Evolutionary conservation across 1,140 invertebrate genomes (phyloP).

Genomic region (Drosophila navojoa): DNA sequence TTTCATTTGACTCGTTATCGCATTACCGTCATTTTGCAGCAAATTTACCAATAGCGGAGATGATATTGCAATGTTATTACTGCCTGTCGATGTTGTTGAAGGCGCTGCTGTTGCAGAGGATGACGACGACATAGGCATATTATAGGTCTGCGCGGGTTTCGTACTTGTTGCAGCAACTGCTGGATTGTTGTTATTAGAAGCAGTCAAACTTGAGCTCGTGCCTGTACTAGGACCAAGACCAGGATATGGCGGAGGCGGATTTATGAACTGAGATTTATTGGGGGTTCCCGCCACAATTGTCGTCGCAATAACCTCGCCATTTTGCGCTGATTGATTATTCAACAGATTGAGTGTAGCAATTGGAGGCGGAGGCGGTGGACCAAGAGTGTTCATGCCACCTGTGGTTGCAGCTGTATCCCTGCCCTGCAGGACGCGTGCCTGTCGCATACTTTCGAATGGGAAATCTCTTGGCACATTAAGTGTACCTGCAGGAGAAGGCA

Average conservation of each 20-base stretch:
- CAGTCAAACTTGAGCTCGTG: slow-evolving; percentile 31
- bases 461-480: slow-evolving; percentile 85
- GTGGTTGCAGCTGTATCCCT: slow-evolving; percentile 72
- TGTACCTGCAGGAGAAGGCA: slow-evolving; percentile 76
- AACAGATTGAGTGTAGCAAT: slow-evolving; percentile 74
- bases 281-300: slow-evolving; percentile 36
- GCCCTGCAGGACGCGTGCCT: slow-evolving; percentile 88
- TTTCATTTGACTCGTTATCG: slow-evolving; percentile 70
- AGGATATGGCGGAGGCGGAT: slow-evolving; percentile 85
- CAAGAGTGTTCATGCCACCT: slow-evolving; percentile 40
- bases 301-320: slow-evolving; percentile 53
- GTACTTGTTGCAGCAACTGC: slow-evolving; percentile 23
- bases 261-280: slow-evolving; percentile 79
- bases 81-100: slow-evolving; percentile 75
- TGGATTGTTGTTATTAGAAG: slow-evolving; percentile 48
- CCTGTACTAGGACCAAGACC: slow-evolving; percentile 67
- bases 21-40: slow-evolving; percentile 92
- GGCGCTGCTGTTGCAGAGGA: slow-evolving; percentile 83
- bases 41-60: slow-evolving; percentile 96
- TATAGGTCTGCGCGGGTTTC: slow-evolving; percentile 58
- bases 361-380: slow-evolving; percentile 63
- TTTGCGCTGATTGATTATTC: slow-evolving; percentile 65
- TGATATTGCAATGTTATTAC: slow-evolving; percentile 86
- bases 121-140: slow-evolving; percentile 46
- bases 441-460: slow-evolving; percentile 95